A percentile compares a stretch with the other conserved stretches of the same genome.
Evolutionary conservation across 2,888 invertebrate species (phyloP).

Genomic region (Pyrochroa serraticornis): DNA sequence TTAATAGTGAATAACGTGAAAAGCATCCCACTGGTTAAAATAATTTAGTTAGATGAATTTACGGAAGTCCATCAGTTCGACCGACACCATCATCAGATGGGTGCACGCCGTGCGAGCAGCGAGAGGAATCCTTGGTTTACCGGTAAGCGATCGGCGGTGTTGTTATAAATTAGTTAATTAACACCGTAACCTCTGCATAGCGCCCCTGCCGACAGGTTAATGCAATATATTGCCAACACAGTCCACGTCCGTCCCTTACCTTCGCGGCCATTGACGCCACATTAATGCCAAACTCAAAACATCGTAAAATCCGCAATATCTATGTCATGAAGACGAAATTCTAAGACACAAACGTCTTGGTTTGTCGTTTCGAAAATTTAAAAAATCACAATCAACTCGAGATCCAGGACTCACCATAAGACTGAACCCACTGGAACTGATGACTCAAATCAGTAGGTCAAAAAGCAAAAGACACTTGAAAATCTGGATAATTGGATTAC

Average conservation of each 20-base stretch:
- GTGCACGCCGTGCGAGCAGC: conserved; percentile 11
- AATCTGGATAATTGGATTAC: too few relatives aligned
- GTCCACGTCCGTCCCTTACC: conserved; percentile 23
- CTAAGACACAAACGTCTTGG: too few relatives aligned
- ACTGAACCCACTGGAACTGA: too few relatives aligned
- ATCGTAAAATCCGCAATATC: neutral
- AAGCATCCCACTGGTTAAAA: conserved; percentile 41
- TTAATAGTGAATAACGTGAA: conserved; percentile 34
- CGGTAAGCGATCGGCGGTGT: conserved; percentile 34
- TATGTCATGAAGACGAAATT: too few relatives aligned
- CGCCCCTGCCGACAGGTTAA: conserved; percentile 48
- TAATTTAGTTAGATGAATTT: conserved; percentile 34
- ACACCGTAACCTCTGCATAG: conserved; percentile 48
- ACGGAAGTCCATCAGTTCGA: conserved; percentile 33
- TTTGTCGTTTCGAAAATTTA: too few relatives aligned
- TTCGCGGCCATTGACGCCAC: conserved; percentile 27
- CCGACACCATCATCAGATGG: neutral
- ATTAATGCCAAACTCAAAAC: conserved; percentile 8
- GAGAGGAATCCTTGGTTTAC: conserved; percentile 26
- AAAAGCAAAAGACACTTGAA: too few relatives aligned
- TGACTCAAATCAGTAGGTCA: too few relatives aligned
- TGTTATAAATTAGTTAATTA: conserved; percentile 54
- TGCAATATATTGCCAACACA: conserved; percentile 40
- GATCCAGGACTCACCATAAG: too few relatives aligned
- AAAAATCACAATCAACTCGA: too few relatives aligned